Evolutionary conservation across 1,140 invertebrate species (phyloP).

Genomic region (Sogatella furcifera): DNA sequence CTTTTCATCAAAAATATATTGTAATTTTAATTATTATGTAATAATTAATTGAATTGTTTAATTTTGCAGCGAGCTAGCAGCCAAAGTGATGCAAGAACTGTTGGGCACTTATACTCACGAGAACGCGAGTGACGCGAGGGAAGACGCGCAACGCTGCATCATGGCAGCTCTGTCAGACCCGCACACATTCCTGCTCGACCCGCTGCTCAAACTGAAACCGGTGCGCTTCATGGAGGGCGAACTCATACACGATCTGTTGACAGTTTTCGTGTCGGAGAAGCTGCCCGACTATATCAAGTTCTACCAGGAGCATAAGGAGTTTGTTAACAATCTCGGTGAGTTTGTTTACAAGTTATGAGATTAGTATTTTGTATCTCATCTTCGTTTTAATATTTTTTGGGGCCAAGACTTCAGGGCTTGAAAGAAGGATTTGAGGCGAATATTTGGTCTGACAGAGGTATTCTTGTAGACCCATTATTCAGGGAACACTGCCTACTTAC

Average conservation of each 20-base stretch:
- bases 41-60: no score
- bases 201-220: slow-evolving; percentile 83
- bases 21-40: no score
- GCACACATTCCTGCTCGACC: slow-evolving; percentile 89
- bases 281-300: slow-evolving; percentile 81
- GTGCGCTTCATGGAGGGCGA: slow-evolving; percentile 93
- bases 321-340: slow-evolving; percentile 74
- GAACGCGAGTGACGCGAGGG: slow-evolving; percentile 89
- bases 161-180: slow-evolving; percentile 89
- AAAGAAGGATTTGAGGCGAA: no score
- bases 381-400: no score
- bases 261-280: slow-evolving; percentile 92
- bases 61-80: slow-evolving; percentile 71
- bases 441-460: no score
- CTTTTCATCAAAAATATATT: no score
- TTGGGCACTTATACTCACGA: slow-evolving; percentile 92
- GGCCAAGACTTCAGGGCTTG: no score
- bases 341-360: no score
- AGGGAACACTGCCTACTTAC: no score
- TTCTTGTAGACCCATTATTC: no score
- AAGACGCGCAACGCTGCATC: slow-evolving; percentile 95
- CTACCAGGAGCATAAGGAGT: slow-evolving; percentile 87
- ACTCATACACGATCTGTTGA: slow-evolving; percentile 89
- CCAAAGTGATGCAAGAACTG: slow-evolving; percentile 93
- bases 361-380: no score